Evolutionary conservation across 2,113 vertebrate genomes (phyloP).

Genomic region (Tetraodon nigroviridis): DNA sequence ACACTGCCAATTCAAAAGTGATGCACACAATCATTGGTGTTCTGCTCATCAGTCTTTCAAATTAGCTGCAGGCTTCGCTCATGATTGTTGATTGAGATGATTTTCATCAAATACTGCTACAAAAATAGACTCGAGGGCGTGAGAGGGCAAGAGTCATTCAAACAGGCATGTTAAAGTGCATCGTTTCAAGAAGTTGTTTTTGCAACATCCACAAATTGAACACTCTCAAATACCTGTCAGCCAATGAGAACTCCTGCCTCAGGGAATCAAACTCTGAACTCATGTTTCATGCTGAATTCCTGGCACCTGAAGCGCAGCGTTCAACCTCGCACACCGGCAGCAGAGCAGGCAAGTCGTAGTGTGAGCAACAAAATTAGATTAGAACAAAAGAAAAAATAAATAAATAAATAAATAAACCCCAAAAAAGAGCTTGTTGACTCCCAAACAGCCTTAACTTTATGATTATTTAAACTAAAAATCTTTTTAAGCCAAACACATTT

Average conservation of each 20-base stretch:
- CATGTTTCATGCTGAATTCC: slow-evolving; percentile 28
- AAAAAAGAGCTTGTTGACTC: slow-evolving; percentile 37
- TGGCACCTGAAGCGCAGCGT: slow-evolving; percentile 52
- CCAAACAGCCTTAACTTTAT: slow-evolving; percentile 30
- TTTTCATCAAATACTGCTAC: slow-evolving; percentile 11
- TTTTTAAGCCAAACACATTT: slow-evolving; percentile 27
- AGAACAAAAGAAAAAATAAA: not conserved
- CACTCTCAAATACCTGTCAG: slow-evolving; percentile 69
- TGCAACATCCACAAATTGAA: slow-evolving; percentile 65
- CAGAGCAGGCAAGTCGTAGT: slow-evolving; percentile 17
- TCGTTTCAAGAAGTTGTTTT: slow-evolving; percentile 62
- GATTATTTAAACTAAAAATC: slow-evolving; percentile 39
- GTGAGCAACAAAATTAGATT: slow-evolving; percentile 20
- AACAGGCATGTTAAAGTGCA: slow-evolving; percentile 45
- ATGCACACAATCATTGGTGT: slow-evolving; percentile 3
- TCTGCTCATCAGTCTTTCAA: slow-evolving; percentile 17
- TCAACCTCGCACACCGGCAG: slow-evolving; percentile 35
- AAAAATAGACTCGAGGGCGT: slow-evolving; percentile 14
- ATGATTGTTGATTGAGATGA: slow-evolving; percentile 46
- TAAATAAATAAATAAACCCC: no score
- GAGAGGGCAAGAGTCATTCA: slow-evolving; percentile 58
- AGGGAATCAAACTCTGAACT: slow-evolving; percentile 57
- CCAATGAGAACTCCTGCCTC: slow-evolving; percentile 58
- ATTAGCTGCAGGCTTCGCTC: slow-evolving; percentile 26
- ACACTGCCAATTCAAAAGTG: not conserved